These are phyloP conservation scores for Microdon myrmicae DNA, from an alignment of 2,888 invertebrate species.

Conservation along the genomic window DNA sequence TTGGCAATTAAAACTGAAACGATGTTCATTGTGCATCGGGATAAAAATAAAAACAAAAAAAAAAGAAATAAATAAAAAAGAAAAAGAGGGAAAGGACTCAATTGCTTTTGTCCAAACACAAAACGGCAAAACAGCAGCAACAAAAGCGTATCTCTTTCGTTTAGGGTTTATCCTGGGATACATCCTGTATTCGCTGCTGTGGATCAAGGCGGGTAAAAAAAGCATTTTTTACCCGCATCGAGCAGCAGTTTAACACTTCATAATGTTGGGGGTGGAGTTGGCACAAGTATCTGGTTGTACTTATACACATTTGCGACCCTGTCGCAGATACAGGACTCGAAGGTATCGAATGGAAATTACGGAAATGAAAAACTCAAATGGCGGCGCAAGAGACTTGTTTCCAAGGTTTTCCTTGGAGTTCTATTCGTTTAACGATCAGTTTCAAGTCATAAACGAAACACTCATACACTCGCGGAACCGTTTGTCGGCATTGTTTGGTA, in stretches of 20 bases:
- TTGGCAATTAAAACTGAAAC: conserved; percentile 35
- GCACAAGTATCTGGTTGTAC: neutral
- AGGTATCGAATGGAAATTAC: conserved; percentile 48
- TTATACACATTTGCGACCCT: conserved; percentile 13
- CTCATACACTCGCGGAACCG: conserved; percentile 9
- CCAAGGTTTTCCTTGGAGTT: conserved; percentile 28
- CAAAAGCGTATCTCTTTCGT: conserved; percentile 30
- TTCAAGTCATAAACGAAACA: conserved; percentile 15
- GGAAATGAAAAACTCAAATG: conserved; percentile 49
- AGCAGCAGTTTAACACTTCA: conserved; percentile 46
- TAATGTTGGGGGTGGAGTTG: conserved; percentile 21
- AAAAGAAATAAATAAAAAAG: conserved; percentile 7
- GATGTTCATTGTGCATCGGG: conserved; percentile 5
- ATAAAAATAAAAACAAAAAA: conserved; percentile 10
- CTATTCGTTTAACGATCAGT: conserved; percentile 21
- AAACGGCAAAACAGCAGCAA: conserved; percentile 24
- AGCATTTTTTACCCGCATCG: too few species aligned
- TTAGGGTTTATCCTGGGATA: conserved; percentile 32
- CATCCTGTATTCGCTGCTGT: conserved; percentile 16
- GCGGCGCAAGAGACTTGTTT: too few species aligned
- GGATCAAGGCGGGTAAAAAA: too few species aligned
- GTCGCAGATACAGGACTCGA: too few species aligned
- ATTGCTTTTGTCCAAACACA: neutral
- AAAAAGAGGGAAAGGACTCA: conserved; percentile 2
- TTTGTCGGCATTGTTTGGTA: conserved; percentile 14